Percentiles rank a stretch among this genome's conserved stretches.
Conservation (phyloP, 2,888 invertebrate genomes). For the Microdon myrmicae region DNA sequence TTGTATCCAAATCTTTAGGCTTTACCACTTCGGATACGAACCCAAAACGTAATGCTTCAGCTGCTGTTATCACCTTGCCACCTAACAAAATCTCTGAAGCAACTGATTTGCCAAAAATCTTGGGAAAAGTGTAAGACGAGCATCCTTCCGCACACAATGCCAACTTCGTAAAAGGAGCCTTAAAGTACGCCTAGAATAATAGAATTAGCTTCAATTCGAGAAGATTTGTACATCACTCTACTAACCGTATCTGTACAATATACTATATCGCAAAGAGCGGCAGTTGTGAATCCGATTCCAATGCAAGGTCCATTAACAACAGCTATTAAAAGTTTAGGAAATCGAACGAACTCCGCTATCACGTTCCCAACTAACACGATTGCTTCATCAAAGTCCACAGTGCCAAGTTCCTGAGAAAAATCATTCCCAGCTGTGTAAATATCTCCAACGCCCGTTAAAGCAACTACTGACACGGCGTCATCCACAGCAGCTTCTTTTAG, state of each 20-base stretch:
- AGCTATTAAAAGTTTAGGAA: slow-evolving; percentile 87
- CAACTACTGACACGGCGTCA: slow-evolving; percentile 74
- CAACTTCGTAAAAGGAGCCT: slow-evolving; percentile 86
- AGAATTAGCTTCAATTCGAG: neutral
- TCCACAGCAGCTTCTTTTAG: slow-evolving; percentile 77
- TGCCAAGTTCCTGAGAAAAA: slow-evolving; percentile 32
- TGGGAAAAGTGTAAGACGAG: slow-evolving; percentile 86
- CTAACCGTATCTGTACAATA: slow-evolving; percentile 84
- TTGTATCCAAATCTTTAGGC: slow-evolving; percentile 70
- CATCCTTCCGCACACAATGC: slow-evolving; percentile 92
- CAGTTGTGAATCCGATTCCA: slow-evolving; percentile 81
- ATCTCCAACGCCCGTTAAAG: slow-evolving; percentile 72
- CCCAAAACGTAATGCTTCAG: slow-evolving; percentile 81
- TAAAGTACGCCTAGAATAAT: slow-evolving; percentile 80
- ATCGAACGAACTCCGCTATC: slow-evolving; percentile 81
- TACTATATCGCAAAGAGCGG: slow-evolving; percentile 87
- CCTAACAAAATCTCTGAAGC: slow-evolving; percentile 74
- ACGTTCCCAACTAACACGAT: slow-evolving; percentile 70
- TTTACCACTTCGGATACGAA: slow-evolving; percentile 84
- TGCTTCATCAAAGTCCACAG: slow-evolving; percentile 57
- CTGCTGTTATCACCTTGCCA: slow-evolving; percentile 80
- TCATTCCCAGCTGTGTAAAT: slow-evolving; percentile 62
- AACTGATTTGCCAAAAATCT: slow-evolving; percentile 83
- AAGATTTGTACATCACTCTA: no score
- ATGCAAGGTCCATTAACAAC: slow-evolving; percentile 95